These are phyloP conservation scores for Corticium candelabrum DNA, from an alignment of 37 sponge, comb jelly and placozoan genomes.

Conservation along the genomic window DNA sequence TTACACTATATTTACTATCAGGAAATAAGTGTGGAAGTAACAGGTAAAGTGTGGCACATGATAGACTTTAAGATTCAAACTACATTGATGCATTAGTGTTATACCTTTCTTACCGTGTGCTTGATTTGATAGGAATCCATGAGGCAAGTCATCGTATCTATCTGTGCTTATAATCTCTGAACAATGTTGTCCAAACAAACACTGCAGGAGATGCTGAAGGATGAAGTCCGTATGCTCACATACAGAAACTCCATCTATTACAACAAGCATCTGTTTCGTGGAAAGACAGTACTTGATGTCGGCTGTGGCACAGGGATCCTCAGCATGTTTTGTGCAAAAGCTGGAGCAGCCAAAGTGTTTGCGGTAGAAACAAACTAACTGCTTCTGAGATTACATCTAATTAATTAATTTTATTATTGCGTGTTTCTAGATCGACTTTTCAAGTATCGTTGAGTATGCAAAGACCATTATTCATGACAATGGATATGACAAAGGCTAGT, in stretches of 20 bases:
- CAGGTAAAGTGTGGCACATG: no score
- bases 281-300: constrained; percentile 86
- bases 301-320: constrained; percentile 98
- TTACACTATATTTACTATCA: no score
- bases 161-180: not conserved
- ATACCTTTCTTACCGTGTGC: not conserved
- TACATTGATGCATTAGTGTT: no score
- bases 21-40: no score
- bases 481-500: constrained; percentile 28
- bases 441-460: constrained; percentile 75
- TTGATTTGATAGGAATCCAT: constrained; percentile 2
- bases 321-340: constrained; percentile 84
- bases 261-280: constrained; percentile 92
- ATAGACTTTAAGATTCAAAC: no score
- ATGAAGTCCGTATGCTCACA: constrained; percentile 85
- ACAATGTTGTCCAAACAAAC: not conserved
- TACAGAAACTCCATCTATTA: constrained; percentile 88
- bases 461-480: constrained; percentile 68
- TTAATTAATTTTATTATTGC: not conserved
- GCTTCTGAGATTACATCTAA: not conserved
- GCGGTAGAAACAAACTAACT: constrained; percentile 76
- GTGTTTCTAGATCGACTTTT: constrained; percentile 60
- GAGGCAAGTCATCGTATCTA: not conserved
- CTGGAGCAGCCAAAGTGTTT: constrained; percentile 83
- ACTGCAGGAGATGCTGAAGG: constrained; percentile 89